Evolutionary conservation across 2,888 invertebrate genomes (phyloP), one percentile per base, ranked within the genome.

Genomic region (Chloroclysta siterata): DNA sequence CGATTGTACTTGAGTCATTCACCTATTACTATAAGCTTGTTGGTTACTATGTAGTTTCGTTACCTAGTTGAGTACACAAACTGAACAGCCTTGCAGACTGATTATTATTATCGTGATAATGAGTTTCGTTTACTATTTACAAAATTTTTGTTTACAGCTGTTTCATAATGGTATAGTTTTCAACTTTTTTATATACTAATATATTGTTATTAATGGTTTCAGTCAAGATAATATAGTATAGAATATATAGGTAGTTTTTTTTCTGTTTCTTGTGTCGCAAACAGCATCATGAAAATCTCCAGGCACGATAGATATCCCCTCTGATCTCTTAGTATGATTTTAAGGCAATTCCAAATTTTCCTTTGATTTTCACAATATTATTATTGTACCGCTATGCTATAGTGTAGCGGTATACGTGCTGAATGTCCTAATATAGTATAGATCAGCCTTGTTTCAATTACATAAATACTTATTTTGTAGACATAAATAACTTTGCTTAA

Each of bases 401-500:
- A 4, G 36, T 39, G 11, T 39, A 11, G 33, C 33, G 5, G 6
- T 8, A 22, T n/a, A 33, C 6, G 5, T 33, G 4, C 22, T 22
- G 22, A 22, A 22, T 22, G 22, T n/a, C 22, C 22, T 33, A 7
- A 33, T 39, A 4, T 11, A 39, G 10, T 39, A 39, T 39, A 39
- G 0, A 11, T 11, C 36, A 36, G 33, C 33, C 33, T 39, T 39
- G 11, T 39, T 39, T 39, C 36, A 39, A 39, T 39, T 39, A 11
- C 36, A 44, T 44, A 46, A 46, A 17, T 46, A 17, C 1, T 17
- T 29, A 17, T 44, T 46, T 22, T 44, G 59, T 14, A 39, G 36
- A 46, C 15, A 46, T 11, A 59, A 53, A 59, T 54, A 54, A 33
- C 33, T 29, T n/a, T 29, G 29, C 29, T 50, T 14, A 48, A 39